phyloP scores from a whole-genome alignment of 2,888 invertebrate species.

The Noctua janthe region DNA sequence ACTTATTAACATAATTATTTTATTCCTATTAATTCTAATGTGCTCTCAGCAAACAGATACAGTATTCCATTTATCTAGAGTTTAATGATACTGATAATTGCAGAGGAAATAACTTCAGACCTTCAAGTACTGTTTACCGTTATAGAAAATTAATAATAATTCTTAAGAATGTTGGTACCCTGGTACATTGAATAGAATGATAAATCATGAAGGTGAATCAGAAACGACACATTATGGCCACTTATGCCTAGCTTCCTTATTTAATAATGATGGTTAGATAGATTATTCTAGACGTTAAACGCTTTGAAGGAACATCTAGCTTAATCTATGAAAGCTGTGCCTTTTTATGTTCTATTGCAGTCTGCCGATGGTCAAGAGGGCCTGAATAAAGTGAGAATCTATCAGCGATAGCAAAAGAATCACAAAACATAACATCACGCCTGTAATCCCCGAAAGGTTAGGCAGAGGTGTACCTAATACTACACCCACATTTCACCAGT shows the following conservation, averaged over 20 bases:
- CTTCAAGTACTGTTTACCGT: constrained; percentile 39
- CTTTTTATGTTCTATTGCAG: background rate
- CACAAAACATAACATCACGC: background rate
- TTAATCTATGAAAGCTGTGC: background rate
- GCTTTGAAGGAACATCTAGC: background rate
- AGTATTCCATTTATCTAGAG: constrained; percentile 13
- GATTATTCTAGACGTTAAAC: constrained; percentile 14
- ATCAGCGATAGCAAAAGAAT: background rate
- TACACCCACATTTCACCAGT: background rate
- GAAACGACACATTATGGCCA: constrained; percentile 39
- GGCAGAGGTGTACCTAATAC: background rate
- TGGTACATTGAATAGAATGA: constrained; percentile 27
- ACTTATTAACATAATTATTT: constrained; percentile 31
- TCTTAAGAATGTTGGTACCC: constrained; percentile 23
- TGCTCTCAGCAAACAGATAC: constrained; percentile 7
- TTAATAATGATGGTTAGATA: background rate
- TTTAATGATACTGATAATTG: constrained; percentile 50
- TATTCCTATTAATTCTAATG: constrained; percentile 27
- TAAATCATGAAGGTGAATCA: constrained; percentile 34
- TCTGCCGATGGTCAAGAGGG: background rate
- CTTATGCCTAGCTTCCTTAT: constrained; percentile 34
- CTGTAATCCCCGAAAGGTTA: background rate
- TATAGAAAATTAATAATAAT: constrained; percentile 44
- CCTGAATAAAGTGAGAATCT: background rate
- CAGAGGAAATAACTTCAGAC: constrained; percentile 39